Evolutionary conservation across 2,888 invertebrate species (phyloP), one percentile per base, ranked within the genome.

Genomic region (Caenorhabditis japonica): DNA sequence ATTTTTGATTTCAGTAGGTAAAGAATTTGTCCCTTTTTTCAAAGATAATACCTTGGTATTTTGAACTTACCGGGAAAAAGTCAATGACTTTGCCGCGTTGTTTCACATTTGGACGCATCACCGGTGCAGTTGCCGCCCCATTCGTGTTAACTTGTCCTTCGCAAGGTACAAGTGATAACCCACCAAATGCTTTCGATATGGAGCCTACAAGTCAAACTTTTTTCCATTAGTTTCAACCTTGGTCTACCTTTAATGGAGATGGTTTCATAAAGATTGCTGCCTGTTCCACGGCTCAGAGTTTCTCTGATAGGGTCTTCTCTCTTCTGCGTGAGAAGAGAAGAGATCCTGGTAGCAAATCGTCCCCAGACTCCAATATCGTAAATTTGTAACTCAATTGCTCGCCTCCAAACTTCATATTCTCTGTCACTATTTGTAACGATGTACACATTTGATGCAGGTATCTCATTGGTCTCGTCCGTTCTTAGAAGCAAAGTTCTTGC

Each of bases 291-390:
- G 53, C 79, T 74, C 41, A 79, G 41, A 8, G 81, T 81, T 34
- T 79, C 77, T 53, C 64, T 69, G 21, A 76, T 69, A 13, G 78
- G 78, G 55, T 78, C 78, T 34, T 73, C 73, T 52, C 68, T 70
- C 53, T 74, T 74, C 46, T 78, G 60, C 43, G 55, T 69, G 41
- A 75, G 64, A 66, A 81, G 76, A 43, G 69, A 59, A 17, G 70
- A 64, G 1, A 72, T 21, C 5, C 47, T 71, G 44, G 74, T 76
- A 12, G 81, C 79, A 44, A 81, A 81, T 30, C 68, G 46, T 10
- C 81, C 79, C 81, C 81, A 81, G 3, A 76, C 64, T 23, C 66
- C 79, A 46, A 78, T 77, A 46, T 81, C 81, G 5, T 69, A 61
- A 36, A 81, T 79, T 58, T 81, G 81, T 27, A 71, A 38, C 21